phyloP scores from a whole-genome alignment of 2,888 invertebrate genomes.

The Eueremaeus valkanovi region DNA sequence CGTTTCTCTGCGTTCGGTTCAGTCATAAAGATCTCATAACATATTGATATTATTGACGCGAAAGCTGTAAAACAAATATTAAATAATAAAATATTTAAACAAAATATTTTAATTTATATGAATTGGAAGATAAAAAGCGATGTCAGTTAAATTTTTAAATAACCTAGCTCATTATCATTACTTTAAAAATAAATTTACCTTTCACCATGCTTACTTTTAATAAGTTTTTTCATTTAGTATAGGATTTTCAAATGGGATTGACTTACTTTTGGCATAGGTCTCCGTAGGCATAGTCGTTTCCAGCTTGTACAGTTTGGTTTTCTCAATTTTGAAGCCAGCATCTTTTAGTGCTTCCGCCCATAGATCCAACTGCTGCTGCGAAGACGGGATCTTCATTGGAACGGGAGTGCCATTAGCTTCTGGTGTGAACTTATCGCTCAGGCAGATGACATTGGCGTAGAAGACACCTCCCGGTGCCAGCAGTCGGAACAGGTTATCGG shows the following conservation, averaged over 20 bases:
- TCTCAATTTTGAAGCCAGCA: conserved; percentile 3
- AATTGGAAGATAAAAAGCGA: no score
- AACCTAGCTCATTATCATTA: no score
- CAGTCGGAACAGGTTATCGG: neutral
- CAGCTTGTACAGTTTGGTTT: neutral
- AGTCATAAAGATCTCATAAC: neutral
- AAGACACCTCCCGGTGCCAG: neutral
- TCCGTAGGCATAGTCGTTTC: neutral
- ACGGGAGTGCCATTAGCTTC: neutral
- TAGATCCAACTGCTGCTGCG: neutral
- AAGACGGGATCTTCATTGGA: neutral
- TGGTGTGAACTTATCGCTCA: neutral
- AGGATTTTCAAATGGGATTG: no score
- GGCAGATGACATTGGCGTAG: neutral
- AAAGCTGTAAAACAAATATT: neutral
- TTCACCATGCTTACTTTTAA: no score
- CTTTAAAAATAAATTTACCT: no score
- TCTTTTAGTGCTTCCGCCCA: neutral
- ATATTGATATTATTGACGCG: neutral
- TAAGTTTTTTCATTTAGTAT: no score
- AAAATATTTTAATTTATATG: no score
- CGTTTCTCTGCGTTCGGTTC: neutral
- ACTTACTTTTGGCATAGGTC: neutral
- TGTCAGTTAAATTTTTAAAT: no score
- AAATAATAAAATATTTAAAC: no score